These are phyloP conservation scores for Gastracanthus pulcherrimus DNA, from an alignment of 2,888 invertebrate species.

Conservation along the genomic window DNA sequence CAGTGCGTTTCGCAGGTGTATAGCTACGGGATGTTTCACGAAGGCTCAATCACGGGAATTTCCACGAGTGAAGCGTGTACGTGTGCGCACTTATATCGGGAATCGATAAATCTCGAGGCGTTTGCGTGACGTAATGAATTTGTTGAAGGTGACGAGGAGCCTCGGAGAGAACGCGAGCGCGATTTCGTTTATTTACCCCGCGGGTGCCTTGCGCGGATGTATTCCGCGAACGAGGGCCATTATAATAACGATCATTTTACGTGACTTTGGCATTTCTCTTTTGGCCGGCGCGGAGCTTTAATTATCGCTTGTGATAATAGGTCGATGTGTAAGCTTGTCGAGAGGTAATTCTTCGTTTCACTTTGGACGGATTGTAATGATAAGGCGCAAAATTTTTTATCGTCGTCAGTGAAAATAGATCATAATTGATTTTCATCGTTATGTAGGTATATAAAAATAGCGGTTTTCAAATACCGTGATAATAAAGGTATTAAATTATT, in stretches of 20 bases:
- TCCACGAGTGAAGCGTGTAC: neutral
- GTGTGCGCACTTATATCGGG: neutral
- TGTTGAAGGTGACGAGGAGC: no score
- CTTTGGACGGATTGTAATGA: no score
- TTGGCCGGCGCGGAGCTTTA: no score
- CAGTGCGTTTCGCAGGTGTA: neutral
- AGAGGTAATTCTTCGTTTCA: no score
- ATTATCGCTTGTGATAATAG: no score
- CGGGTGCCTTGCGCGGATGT: no score
- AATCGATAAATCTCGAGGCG: slow-evolving; percentile 8
- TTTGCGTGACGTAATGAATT: slow-evolving; percentile 1
- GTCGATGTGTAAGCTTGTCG: no score
- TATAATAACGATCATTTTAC: neutral
- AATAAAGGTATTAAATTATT: no score
- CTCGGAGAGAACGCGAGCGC: no score
- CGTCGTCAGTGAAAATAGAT: neutral
- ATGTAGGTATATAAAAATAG: neutral
- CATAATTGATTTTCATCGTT: neutral
- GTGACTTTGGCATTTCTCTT: no score
- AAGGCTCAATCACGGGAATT: slow-evolving; percentile 16
- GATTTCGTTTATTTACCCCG: neutral
- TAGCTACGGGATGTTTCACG: neutral
- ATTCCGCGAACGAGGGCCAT: neutral
- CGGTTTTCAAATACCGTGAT: no score
- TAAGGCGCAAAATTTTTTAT: no score